Conservation (phyloP, 2,888 invertebrate species). For the Chorisops tibialis region DNA sequence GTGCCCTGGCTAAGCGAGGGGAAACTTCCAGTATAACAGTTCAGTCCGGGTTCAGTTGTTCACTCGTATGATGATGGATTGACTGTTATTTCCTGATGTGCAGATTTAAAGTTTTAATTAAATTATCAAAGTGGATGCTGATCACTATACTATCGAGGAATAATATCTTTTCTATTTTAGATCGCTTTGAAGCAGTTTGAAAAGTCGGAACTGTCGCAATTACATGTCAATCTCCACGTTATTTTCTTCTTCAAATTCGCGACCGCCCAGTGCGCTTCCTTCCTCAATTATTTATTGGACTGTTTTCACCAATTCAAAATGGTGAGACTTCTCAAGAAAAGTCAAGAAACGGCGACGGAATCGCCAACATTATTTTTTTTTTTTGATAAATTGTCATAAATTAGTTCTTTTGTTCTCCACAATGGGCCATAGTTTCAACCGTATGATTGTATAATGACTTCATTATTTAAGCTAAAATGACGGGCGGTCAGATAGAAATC, state of each 20-base stretch:
- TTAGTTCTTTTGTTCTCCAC: slow-evolving; percentile 23
- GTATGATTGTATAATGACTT: slow-evolving; percentile 19
- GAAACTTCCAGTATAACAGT: slow-evolving; percentile 23
- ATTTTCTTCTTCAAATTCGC: no score
- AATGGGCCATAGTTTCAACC: slow-evolving; percentile 18
- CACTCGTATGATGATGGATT: not conserved
- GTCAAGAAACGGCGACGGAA: no score
- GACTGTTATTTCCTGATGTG: not conserved
- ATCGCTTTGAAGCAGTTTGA: no score
- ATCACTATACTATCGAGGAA: slow-evolving; percentile 14
- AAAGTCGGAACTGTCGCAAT: no score
- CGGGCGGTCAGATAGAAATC: slow-evolving; percentile 11
- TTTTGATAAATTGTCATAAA: slow-evolving; percentile 25
- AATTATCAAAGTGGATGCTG: slow-evolving; percentile 8
- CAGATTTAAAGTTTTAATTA: not conserved
- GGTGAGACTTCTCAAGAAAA: no score
- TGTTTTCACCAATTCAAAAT: no score
- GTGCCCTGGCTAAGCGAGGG: not conserved
- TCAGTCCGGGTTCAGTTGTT: not conserved
- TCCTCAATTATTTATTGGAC: no score
- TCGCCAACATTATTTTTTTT: not conserved
- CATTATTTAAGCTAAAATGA: slow-evolving; percentile 16
- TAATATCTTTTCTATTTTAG: not conserved
- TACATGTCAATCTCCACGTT: no score
- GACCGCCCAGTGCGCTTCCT: no score